Evolutionary conservation across 2,888 invertebrate genomes (phyloP), one percentile per base, ranked within the genome.

Genomic region (Aproaerema taeniolella): DNA sequence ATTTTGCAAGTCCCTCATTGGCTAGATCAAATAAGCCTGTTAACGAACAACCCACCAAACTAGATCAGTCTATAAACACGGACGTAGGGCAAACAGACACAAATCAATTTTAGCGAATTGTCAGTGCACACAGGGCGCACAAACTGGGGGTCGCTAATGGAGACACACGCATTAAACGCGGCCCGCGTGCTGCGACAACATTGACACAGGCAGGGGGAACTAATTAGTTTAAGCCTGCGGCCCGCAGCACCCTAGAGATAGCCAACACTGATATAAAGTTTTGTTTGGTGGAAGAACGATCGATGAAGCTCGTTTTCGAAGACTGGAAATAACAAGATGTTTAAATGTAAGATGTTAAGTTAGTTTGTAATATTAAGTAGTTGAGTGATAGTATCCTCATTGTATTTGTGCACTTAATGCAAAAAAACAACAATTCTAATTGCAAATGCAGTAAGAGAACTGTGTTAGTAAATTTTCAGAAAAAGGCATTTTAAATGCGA

Each of bases 31-130:
- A n/a, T n/a, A n/a, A 35, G 28, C 28, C 26, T 28, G 26, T 16
- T 38, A 38, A 38, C 38, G 32, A 38, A 31, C 31, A 10, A 20
- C 38, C 31, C 12, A 30, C 30, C 25, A 7, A 10, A 6, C 35
- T 11, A 29, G n/a, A n/a, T 33, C 36, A 26, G 39, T 37, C 41
- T 39, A 40, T 38, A 47, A 49, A 51, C 45, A 52, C 62, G 61
- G 55, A 53, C 48, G 50, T 53, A 66, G 55, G 60, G 58, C 65
- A 65, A 65, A 67, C 61, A 65, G 57, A 63, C 73, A 80, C 80
- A 76, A 83, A 83, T 85, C 81, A 82, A 86, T 82, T 86, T 85
- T 78, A 65, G 80, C 81, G 75, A 80, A 75, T 80, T 77, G 74
- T 75, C 69, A 59, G 56, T 58, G 71, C 69, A 72, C 65, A 68